phyloP scores from a whole-genome alignment of 1,140 invertebrate species.

The Brachionus paranguensis region DNA sequence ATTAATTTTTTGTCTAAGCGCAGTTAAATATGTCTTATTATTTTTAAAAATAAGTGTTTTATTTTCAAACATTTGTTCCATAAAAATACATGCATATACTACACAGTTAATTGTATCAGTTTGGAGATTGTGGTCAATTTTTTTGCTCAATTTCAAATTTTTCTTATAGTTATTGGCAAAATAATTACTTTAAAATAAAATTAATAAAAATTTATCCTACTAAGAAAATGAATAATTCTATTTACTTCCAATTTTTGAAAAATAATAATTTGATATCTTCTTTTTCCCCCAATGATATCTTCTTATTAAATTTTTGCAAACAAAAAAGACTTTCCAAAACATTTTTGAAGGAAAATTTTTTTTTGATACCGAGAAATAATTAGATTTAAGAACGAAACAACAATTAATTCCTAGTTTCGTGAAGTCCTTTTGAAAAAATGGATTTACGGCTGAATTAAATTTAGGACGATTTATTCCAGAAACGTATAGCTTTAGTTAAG shows the following conservation, averaged over 20 bases:
- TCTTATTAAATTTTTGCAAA: not conserved
- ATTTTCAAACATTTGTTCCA: not conserved
- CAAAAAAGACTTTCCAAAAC: not conserved
- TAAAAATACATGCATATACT: not conserved
- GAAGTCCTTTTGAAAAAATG: not conserved
- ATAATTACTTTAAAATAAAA: not conserved
- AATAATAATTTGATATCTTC: not conserved
- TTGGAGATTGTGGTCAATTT: not conserved
- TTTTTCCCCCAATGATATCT: not conserved
- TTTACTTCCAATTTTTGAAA: not conserved
- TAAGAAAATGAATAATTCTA: not conserved
- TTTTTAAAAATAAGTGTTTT: not conserved
- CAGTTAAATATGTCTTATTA: not conserved
- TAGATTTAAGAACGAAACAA: not conserved
- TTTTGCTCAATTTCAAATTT: not conserved
- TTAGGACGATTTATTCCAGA: not conserved
- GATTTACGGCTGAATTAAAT: not conserved
- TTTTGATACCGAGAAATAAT: not conserved
- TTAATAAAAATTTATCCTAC: not conserved
- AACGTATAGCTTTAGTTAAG: not conserved
- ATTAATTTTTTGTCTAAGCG: not conserved
- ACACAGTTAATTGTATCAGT: not conserved
- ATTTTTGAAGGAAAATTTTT: not conserved
- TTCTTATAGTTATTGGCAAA: not conserved
- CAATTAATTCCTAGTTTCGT: not conserved